Evolutionary conservation across 1,140 invertebrate genomes (phyloP).

Genomic region (Zophobas atratus): DNA sequence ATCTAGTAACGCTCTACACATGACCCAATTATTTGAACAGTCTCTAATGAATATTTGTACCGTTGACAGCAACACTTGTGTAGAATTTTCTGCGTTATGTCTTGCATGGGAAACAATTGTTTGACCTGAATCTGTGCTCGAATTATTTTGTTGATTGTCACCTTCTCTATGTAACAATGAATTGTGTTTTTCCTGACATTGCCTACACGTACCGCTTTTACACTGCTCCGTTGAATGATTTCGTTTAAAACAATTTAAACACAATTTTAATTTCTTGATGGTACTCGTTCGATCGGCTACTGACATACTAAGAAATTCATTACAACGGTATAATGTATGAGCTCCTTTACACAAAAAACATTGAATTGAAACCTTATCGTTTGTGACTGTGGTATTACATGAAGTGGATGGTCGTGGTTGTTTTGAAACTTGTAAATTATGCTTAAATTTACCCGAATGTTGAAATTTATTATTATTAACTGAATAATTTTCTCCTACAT

Average conservation of each 20-base stretch:
- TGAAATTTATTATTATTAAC: too few species aligned
- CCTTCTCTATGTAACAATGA: slow-evolving; percentile 1
- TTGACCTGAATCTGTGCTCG: slow-evolving; percentile 4
- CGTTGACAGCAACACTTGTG: slow-evolving; percentile 23
- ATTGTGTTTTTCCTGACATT: slow-evolving; percentile 22
- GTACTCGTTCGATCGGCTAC: not conserved
- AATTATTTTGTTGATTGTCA: not conserved
- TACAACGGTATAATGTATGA: slow-evolving; percentile 12
- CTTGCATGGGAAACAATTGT: not conserved
- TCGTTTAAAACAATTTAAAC: slow-evolving; percentile 33
- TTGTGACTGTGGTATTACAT: not conserved
- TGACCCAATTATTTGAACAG: not conserved
- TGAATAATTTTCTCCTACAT: too few species aligned
- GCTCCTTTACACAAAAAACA: slow-evolving; percentile 6
- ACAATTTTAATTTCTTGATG: slow-evolving; percentile 27
- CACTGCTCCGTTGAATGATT: slow-evolving; percentile 10
- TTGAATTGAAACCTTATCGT: not conserved
- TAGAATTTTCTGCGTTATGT: not conserved
- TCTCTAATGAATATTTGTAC: not conserved
- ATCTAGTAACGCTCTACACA: slow-evolving; percentile 11
- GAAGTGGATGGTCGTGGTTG: too few species aligned
- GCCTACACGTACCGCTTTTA: not conserved
- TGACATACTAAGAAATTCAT: slow-evolving; percentile 12
- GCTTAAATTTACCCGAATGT: too few species aligned
- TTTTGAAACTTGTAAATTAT: too few species aligned